These are phyloP conservation scores for Quadriops clusia DNA, from an alignment of 2,888 invertebrate species.

Conservation along the genomic window DNA sequence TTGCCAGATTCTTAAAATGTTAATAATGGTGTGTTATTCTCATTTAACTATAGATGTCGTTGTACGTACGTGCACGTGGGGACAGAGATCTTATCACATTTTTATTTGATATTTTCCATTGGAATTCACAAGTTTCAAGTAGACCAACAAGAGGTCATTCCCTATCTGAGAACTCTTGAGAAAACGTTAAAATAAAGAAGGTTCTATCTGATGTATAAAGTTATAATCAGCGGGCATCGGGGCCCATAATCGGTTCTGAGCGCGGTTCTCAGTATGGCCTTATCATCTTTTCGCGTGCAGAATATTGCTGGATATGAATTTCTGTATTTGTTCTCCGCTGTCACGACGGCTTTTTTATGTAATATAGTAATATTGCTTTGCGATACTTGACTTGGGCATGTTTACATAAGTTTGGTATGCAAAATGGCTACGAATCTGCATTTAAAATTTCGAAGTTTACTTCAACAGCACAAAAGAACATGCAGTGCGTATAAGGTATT, in stretches of 20 bases:
- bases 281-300: slow-evolving; percentile 17
- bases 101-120: too few relatives aligned
- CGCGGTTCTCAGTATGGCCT: slow-evolving; percentile 11
- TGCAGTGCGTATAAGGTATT: too few relatives aligned
- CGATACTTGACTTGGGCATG: too few relatives aligned
- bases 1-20: too few relatives aligned
- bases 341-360: slow-evolving; percentile 12
- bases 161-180: slow-evolving; percentile 21
- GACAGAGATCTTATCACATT: too few relatives aligned
- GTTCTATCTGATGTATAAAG: slow-evolving; percentile 23
- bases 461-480: too few relatives aligned
- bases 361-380: slow-evolving; percentile 6
- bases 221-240: slow-evolving; percentile 20
- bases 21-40: too few relatives aligned
- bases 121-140: slow-evolving; percentile 27
- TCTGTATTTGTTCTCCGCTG: slow-evolving; percentile 16
- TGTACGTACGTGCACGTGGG: too few relatives aligned
- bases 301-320: slow-evolving; percentile 18
- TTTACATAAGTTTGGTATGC: too few relatives aligned
- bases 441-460: too few relatives aligned
- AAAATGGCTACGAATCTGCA: too few relatives aligned
- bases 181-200: slow-evolving; percentile 21
- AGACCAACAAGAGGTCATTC: slow-evolving; percentile 27
- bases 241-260: slow-evolving; percentile 12
- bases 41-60: too few relatives aligned